A percentile compares a stretch with the other conserved stretches of the same genome.
Conservation (phyloP, 2,888 invertebrate genomes). For the Phaonia tiefii region DNA sequence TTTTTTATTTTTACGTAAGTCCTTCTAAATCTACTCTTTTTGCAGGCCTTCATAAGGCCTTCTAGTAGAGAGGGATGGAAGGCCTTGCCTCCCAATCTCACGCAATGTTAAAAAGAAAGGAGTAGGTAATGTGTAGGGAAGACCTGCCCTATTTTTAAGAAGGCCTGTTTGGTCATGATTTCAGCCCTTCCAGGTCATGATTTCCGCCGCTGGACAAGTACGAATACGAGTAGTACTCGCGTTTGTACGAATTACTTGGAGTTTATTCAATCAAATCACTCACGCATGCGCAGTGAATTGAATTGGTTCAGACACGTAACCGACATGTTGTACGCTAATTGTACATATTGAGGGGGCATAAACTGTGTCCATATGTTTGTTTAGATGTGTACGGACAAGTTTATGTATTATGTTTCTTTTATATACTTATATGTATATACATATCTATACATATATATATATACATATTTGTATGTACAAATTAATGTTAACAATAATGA, state of each 20-base stretch:
- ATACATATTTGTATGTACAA: slow-evolving; percentile 30
- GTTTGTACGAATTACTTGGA: neutral
- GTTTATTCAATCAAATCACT: slow-evolving; percentile 14
- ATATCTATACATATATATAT: neutral
- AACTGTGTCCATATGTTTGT: slow-evolving; percentile 5
- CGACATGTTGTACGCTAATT: slow-evolving; percentile 17
- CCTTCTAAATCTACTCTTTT: too few relatives aligned
- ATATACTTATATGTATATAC: neutral
- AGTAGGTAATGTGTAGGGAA: too few relatives aligned
- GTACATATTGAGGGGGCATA: neutral
- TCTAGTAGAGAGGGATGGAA: too few relatives aligned
- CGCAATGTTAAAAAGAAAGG: too few relatives aligned
- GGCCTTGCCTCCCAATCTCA: too few relatives aligned
- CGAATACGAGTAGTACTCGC: too few relatives aligned
- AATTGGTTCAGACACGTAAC: slow-evolving; percentile 45
- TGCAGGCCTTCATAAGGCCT: too few relatives aligned
- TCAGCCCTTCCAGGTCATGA: too few relatives aligned
- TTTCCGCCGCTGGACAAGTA: too few relatives aligned
- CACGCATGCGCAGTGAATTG: slow-evolving; percentile 54
- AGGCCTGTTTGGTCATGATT: too few relatives aligned
- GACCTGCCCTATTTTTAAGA: too few relatives aligned
- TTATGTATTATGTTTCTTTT: neutral
- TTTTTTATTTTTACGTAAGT: too few relatives aligned
- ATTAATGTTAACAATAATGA: slow-evolving; percentile 29
- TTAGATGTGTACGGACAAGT: neutral